Base-by-base conservation (phyloP, 2,113 vertebrate species). In the Microcebus murinus region DNA sequence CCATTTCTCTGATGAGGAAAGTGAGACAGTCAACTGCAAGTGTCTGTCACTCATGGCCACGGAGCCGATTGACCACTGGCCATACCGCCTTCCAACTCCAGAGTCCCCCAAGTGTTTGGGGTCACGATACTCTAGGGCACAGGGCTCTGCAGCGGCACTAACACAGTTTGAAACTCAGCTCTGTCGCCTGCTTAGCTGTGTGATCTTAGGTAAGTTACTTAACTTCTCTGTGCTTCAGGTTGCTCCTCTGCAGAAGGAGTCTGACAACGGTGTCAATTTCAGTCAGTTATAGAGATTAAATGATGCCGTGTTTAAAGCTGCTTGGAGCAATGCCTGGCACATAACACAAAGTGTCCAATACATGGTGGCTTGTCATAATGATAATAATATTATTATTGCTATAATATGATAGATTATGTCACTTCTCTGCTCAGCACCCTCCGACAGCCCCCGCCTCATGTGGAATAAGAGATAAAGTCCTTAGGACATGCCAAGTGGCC, bases 41-140 rank as follows among this genome's bases (percentile, higher is more conserved):
- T 17, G 48, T 39, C 68, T 17, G 48, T 48, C 36, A 39, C 4
- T 7, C 5, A 12, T 61, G 29, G 61, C 31, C n/a, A 7, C 3
- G 1, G 80, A n/a, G 14, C 20, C 80, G 0, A 0, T 36, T 4
- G 8, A n/a, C 65, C 45, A 9, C 21, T 2, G 39, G 67, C 82
- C 10, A 3, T 6, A 0, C 7, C 3, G 73, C 25, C 50, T 59
- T 65, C 20, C 2, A 1, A 11, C 57, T 79, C 25, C 34, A 4
- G 31, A 42, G 25, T n/a, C 70, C 34, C 50, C 50, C 50, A 25
- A 42, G 42, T 17, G 9, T 83, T 27, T 3, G 20, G 45, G 48
- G 39, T 52, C 34, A 9, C 4, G 0, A 21, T 50, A 34, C 45
- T 63, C 52, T 7, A 27, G 70, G 76, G 55, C 11, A 23, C 0